A percentile compares a stretch with the other conserved stretches of the same genome.
phyloP scores from a whole-genome alignment of 2,113 vertebrate species.

The Charadrius vociferus region DNA sequence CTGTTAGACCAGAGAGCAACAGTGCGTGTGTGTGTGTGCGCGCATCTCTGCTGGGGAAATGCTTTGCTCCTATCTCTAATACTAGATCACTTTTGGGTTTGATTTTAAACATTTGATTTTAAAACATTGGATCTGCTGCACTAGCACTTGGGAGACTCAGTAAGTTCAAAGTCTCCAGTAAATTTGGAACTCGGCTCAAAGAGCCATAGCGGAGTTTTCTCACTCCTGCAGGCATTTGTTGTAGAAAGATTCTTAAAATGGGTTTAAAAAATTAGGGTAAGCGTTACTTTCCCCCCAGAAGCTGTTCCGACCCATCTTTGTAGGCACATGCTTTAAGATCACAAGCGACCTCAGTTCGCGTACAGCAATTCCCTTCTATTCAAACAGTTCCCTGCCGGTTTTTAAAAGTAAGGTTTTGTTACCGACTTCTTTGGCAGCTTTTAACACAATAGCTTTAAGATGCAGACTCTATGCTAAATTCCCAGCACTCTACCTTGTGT shows the following conservation, averaged over 20 bases:
- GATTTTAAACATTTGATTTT: constrained; percentile 22
- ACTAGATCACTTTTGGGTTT: neutral
- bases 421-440: neutral
- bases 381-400: neutral
- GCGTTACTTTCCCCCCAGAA: neutral
- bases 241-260: neutral
- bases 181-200: neutral
- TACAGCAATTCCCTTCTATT: neutral
- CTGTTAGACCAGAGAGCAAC: neutral
- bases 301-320: neutral
- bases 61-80: neutral
- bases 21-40: neutral
- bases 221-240: neutral
- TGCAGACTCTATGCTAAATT: neutral
- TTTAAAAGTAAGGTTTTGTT: neutral
- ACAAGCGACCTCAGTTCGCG: fast-evolving
- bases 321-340: neutral
- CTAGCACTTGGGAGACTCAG: neutral
- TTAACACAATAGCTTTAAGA: neutral
- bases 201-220: neutral
- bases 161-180: neutral
- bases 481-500: neutral
- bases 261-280: neutral
- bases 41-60: neutral
- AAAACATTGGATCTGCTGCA: neutral